Conservation (phyloP, 35 echinoderm and acorn worm species). For the Anneissia japonica region DNA sequence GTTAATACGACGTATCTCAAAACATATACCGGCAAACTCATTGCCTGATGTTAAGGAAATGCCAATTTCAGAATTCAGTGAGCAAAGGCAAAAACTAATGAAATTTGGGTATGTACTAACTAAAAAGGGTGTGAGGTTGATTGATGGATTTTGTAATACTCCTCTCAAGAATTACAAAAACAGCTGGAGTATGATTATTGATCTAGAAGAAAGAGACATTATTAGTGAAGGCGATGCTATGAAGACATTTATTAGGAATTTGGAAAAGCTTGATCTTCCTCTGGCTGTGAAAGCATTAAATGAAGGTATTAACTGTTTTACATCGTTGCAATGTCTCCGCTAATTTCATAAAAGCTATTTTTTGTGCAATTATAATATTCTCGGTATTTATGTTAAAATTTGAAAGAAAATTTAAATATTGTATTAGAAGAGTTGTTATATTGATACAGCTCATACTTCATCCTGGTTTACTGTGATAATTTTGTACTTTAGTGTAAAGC, state of each 20-base stretch:
- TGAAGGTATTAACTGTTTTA: too few relatives aligned
- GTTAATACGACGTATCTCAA: neutral
- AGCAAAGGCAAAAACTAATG: neutral
- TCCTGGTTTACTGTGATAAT: too few relatives aligned
- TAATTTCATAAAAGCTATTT: too few relatives aligned
- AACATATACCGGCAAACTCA: neutral
- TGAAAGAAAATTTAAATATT: too few relatives aligned
- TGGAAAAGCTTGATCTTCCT: neutral
- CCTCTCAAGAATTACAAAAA: neutral
- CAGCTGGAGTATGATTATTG: neutral
- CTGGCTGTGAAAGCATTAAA: neutral
- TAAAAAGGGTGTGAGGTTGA: neutral
- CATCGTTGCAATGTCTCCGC: too few relatives aligned
- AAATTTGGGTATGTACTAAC: neutral
- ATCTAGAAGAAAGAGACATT: neutral
- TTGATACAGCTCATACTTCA: too few relatives aligned
- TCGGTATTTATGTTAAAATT: too few relatives aligned
- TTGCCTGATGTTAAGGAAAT: neutral
- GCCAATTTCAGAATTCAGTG: neutral
- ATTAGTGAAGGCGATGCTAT: neutral
- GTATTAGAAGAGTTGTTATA: too few relatives aligned
- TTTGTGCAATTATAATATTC: too few relatives aligned
- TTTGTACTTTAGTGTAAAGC: too few relatives aligned
- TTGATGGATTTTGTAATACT: neutral
- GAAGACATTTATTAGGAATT: neutral